Base-by-base conservation (phyloP, 2,113 vertebrate genomes). In the Arothron firmamentum region DNA sequence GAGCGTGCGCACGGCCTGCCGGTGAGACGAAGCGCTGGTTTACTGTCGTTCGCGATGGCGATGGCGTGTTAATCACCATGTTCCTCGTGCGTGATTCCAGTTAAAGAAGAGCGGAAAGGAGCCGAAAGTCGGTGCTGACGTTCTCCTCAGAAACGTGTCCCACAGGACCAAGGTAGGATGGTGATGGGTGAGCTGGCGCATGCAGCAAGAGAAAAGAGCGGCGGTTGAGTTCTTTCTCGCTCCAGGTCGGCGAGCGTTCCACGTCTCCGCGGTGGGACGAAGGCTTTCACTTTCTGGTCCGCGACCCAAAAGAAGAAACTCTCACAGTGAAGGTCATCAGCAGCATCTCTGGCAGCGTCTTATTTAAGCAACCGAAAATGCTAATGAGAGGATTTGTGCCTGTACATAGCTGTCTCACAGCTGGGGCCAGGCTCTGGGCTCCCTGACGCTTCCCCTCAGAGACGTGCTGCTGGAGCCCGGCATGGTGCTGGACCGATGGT, bases 241-340 rank as follows among this genome's bases (percentile, higher is more conserved):
- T 20, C 28, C 74, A 95, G 94, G 68, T 91, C 19, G 80, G 86
- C 38, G 49, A 92, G 72, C 90, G 92, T 0, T 90, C 89, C 15
- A 64, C 90, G 5, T 88, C 92, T 10, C 95, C 95, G 2, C 45
- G 90, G 41, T 97, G 95, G 95, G 92, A 94, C 2, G 94, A 96
- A 82, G 89, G 84, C 1, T 93, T 93, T 78, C 86, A 91, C 58
- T 96, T 92, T 73, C 88, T 96, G 82, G 78, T 95, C 78, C 92
- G 88, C 65, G 90, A 90, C 64, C 95, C 95, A 4, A 87, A 82
- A 9, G 71, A 80, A 1, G 94, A 96, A 74, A 89, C 59, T 1
- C 88, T 97, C 65, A 90, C 92, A 52, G 64, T 96, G 53, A 94
- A 93, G 91, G 95, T 97, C 20, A 9, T 31, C 42, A 25, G 19